Conservation (phyloP, 53 echinoderm and acorn worm genomes). For the Temnopleurus reevesii region DNA sequence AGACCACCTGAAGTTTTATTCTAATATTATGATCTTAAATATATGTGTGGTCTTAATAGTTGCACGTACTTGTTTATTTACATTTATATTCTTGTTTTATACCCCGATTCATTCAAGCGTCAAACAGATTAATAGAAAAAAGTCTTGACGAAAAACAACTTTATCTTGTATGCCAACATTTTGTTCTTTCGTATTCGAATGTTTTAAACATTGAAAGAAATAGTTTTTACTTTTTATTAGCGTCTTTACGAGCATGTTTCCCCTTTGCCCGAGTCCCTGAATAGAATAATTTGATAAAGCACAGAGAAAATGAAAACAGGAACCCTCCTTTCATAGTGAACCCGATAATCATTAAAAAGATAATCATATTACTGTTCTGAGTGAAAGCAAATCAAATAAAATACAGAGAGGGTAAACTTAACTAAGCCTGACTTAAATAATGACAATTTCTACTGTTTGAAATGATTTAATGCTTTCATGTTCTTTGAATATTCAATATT, state of each 20-base stretch:
- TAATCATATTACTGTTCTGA: too few relatives aligned
- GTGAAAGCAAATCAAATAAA: too few relatives aligned
- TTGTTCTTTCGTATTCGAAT: not conserved
- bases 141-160: conserved; percentile 5
- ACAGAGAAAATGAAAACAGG: too few relatives aligned
- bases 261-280: not conserved
- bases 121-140: not conserved
- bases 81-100: not conserved
- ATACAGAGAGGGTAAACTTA: too few relatives aligned
- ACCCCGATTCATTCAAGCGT: not conserved
- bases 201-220: not conserved
- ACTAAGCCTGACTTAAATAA: too few relatives aligned
- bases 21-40: too few relatives aligned
- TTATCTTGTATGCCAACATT: not conserved
- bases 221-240: not conserved
- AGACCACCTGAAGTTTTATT: conserved; percentile 22
- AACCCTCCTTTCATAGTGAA: too few relatives aligned
- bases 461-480: too few relatives aligned
- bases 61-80: not conserved
- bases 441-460: too few relatives aligned
- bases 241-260: not conserved
- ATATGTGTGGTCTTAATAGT: not conserved
- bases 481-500: too few relatives aligned
- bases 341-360: too few relatives aligned
- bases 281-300: not conserved